Conservation (phyloP, 1,140 invertebrate genomes). For the Elysia chlorotica region DNA sequence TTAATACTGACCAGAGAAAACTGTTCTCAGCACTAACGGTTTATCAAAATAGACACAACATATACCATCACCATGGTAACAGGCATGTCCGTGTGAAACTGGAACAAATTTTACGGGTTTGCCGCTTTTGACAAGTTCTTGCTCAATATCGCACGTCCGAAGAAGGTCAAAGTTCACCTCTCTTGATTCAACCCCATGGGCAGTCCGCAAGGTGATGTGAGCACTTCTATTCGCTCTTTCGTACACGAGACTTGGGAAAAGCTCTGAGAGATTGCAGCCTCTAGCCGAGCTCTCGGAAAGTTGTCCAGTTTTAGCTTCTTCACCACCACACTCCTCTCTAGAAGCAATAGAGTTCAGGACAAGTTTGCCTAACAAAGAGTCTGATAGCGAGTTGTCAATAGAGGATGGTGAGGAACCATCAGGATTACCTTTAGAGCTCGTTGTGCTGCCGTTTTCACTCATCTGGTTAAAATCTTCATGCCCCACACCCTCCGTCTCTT, state of each 20-base stretch:
- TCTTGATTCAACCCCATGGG: slow-evolving; percentile 22
- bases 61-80: slow-evolving; percentile 28
- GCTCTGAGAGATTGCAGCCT: background rate
- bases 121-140: background rate
- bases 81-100: slow-evolving; percentile 19
- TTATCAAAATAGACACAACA: slow-evolving; percentile 33
- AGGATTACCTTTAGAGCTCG: background rate
- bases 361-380: background rate
- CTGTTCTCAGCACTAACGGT: slow-evolving; percentile 5
- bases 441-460: background rate
- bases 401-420: too few species aligned
- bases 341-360: background rate
- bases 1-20: slow-evolving; percentile 34
- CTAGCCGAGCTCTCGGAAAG: background rate
- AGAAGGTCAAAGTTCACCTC: slow-evolving; percentile 36
- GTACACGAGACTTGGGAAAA: background rate
- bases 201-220: slow-evolving; percentile 40
- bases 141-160: slow-evolving; percentile 33
- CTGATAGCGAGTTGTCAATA: background rate
- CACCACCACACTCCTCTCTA: background rate
- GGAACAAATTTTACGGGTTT: too few species aligned
- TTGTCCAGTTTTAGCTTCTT: background rate
- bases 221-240: slow-evolving; percentile 26
- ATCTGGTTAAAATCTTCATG: background rate
- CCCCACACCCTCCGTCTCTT: background rate